phyloP scores from a whole-genome alignment of 2,888 invertebrate genomes.

The Axea sp. region DNA sequence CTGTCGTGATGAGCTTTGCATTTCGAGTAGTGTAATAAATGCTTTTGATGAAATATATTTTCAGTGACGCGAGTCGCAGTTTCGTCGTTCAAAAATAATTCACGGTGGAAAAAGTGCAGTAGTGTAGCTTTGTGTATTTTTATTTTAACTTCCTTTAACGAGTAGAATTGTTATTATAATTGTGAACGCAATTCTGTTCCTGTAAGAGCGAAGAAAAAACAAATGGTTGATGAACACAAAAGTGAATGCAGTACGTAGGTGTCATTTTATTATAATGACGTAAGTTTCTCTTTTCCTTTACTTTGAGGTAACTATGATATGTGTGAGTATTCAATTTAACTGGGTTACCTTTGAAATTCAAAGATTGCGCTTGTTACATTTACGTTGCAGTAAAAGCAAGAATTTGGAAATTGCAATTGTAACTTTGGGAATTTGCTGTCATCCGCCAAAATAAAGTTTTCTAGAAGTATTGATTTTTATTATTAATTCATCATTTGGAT shows the following conservation, averaged over 20 bases:
- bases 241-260: not conserved
- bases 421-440: constrained; percentile 6
- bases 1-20: no score
- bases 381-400: constrained; percentile 16
- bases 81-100: constrained; percentile 1
- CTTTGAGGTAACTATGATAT: constrained; percentile 20
- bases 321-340: constrained; percentile 46
- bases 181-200: constrained; percentile 9
- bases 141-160: constrained; percentile 13
- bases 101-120: constrained; percentile 17
- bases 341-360: constrained; percentile 48
- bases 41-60: not conserved
- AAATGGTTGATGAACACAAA: not conserved
- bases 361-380: constrained; percentile 43
- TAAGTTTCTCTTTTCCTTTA: constrained; percentile 24
- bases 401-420: constrained; percentile 4
- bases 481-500: no score
- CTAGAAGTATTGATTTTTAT: no score
- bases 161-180: constrained; percentile 21
- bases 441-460: not conserved
- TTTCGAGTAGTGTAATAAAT: constrained; percentile 1
- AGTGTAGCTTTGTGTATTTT: constrained; percentile 5
- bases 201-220: not conserved
- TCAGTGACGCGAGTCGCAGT: constrained; percentile 1
- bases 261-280: constrained; percentile 29